Conservation (phyloP, 2,888 invertebrate genomes). For the Meliscaeva auricollis region DNA sequence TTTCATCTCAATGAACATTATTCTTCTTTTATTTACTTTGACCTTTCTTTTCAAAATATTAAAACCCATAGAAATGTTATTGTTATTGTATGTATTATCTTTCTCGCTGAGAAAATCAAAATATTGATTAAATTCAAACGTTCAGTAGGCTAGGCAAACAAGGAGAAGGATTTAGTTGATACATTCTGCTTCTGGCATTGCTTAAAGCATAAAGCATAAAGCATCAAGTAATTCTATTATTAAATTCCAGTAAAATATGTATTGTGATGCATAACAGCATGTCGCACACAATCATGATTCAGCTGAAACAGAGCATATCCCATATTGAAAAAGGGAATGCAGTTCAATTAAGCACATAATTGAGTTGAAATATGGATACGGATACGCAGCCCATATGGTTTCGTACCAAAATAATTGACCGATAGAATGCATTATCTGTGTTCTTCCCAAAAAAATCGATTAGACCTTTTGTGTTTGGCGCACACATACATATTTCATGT, state of each 20-base stretch:
- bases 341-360: constrained; percentile 38
- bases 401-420: constrained; percentile 6
- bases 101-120: not conserved
- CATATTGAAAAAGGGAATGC: constrained; percentile 12
- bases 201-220: no score
- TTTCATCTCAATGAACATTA: no score
- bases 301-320: not conserved
- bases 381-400: not conserved
- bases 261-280: not conserved
- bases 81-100: not conserved
- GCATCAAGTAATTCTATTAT: constrained; percentile 10
- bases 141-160: not conserved
- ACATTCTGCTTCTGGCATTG: not conserved
- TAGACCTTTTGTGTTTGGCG: no score
- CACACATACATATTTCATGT: no score
- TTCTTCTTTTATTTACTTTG: not conserved
- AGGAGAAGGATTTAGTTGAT: not conserved
- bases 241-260: not conserved
- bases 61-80: not conserved
- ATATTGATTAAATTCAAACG: constrained; percentile 4
- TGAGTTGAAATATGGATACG: constrained; percentile 10
- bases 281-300: not conserved
- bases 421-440: constrained; percentile 15
- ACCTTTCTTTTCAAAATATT: not conserved
- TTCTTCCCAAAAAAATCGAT: not conserved